Conservation (phyloP, 53 echinoderm and acorn worm genomes). For the Patiria pectinifera region DNA sequence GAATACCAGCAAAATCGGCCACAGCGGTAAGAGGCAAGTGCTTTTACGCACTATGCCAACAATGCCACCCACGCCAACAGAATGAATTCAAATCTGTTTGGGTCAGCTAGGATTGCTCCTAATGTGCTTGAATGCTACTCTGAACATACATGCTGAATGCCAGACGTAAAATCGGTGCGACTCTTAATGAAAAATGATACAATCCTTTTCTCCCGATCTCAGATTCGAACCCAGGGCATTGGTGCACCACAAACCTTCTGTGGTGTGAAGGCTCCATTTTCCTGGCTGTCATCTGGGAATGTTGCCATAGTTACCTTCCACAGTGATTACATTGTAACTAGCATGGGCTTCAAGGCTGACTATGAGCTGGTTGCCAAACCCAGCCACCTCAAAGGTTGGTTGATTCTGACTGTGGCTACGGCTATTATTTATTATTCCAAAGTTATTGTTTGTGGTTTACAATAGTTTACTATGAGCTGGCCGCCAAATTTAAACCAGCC, state of each 20-base stretch:
- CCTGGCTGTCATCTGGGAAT: slow-evolving; percentile 67
- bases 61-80: no score
- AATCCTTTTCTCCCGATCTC: neutral
- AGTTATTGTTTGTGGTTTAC: no score
- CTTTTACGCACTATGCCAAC: no score
- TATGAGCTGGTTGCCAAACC: slow-evolving; percentile 43
- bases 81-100: no score
- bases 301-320: slow-evolving; percentile 74
- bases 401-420: neutral
- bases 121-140: no score
- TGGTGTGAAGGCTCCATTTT: slow-evolving; percentile 59
- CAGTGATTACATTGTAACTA: slow-evolving; percentile 64
- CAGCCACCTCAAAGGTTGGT: slow-evolving; percentile 26
- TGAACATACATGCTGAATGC: no score
- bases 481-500: no score
- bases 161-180: neutral
- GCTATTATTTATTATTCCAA: no score
- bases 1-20: no score
- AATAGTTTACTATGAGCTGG: no score
- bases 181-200: neutral
- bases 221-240: slow-evolving; percentile 41
- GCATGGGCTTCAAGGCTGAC: slow-evolving; percentile 69
- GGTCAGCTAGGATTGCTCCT: no score
- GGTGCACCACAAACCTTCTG: slow-evolving; percentile 49
- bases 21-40: no score